Evolutionary conservation across 2,113 vertebrate species (phyloP), one percentile per base, ranked within the genome.

Genomic region (Chionomys nivalis): DNA sequence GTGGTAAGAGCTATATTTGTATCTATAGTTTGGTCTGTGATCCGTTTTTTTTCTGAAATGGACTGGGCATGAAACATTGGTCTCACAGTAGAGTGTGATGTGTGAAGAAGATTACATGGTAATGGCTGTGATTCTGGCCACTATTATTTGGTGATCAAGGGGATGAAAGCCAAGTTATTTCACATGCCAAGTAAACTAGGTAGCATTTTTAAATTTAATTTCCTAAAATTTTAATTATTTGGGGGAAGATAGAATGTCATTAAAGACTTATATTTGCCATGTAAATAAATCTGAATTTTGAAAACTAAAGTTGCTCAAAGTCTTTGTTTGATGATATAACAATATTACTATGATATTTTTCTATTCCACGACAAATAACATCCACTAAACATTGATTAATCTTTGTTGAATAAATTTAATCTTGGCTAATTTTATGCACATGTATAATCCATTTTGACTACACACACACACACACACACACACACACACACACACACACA

Each of bases 161-260:
- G 12, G 12, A 76, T 14, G n/a, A 44, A 76, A 76, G 24, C 42
- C 24, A 16, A 76, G 12, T 76, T 76, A 12, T 76, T 76, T 44
- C 5, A 47, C 42, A 76, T 26, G 24, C 75, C 47, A 76, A 44
- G 39, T 13, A 1, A 26, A 76, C 23, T 47, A 5, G 75, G 24
- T 28, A 26, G 24, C 24, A 76, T 14, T 77, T 44, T 44, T 77
- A 24, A 44, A 44, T 77, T 13, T 28, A 14, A 5, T 28, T 23
- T 77, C 24, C 14, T 44, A 14, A 1, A 28, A 12, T 76, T 76
- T 13, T 72, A n/a, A n/a, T 19, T 72, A n/a, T 23, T 76, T 42
- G 5, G 11, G 9, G 2, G 12, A 11, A n/a, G 1, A 12, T 21
- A 16, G 26, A 5, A 14, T 47, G 7, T 75, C 4, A 75, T 28